Conservation (phyloP, 2,113 vertebrate genomes). For the Penelope pileata region DNA sequence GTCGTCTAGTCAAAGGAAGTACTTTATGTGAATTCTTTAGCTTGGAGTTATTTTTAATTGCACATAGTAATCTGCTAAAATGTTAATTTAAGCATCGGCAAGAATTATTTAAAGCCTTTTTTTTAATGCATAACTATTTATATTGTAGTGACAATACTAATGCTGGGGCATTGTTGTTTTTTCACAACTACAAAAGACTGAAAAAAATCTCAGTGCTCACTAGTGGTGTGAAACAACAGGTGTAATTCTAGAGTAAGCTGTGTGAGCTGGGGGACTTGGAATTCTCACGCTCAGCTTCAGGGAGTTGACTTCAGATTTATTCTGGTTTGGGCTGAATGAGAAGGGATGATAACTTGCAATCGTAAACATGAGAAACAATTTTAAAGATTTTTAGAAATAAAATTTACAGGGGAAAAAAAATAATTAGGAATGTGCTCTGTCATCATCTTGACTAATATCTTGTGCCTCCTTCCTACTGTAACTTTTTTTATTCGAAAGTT, state of each 20-base stretch:
- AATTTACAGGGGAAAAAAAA: background rate
- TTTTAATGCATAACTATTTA: background rate
- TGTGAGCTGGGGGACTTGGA: background rate
- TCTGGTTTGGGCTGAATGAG: background rate
- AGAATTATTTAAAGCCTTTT: background rate
- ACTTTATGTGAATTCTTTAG: background rate
- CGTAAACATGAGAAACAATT: background rate
- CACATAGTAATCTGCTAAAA: background rate
- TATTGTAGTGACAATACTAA: background rate
- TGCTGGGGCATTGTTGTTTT: background rate
- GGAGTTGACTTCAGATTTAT: background rate
- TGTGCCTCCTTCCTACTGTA: background rate
- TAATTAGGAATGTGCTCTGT: background rate
- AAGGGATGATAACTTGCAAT: background rate
- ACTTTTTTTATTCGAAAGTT: background rate
- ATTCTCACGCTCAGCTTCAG: accelerated
- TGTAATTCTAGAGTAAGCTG: background rate
- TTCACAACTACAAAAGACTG: background rate
- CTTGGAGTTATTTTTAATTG: background rate
- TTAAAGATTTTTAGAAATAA: background rate
- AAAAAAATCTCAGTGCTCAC: background rate
- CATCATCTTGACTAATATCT: background rate
- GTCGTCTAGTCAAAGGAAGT: background rate
- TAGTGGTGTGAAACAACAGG: background rate
- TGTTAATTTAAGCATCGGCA: background rate